Conservation (phyloP, 2,888 invertebrate species). For the Agriopis marginaria region DNA sequence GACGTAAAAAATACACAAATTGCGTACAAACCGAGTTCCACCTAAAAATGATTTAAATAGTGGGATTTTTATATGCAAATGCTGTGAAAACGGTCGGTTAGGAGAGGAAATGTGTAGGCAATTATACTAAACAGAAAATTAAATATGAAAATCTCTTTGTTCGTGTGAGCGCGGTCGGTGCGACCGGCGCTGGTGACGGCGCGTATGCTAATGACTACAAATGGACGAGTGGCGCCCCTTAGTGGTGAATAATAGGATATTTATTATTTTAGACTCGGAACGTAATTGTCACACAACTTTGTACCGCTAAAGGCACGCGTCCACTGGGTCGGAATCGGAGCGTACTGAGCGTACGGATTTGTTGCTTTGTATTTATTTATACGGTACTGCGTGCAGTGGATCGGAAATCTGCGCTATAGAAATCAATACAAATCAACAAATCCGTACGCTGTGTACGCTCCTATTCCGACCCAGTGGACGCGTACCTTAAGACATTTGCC, state of each 20-base stretch:
- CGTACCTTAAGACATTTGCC: too few relatives aligned
- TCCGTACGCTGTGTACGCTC: too few relatives aligned
- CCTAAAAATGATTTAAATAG: slow-evolving; percentile 31
- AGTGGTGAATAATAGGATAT: slow-evolving; percentile 31
- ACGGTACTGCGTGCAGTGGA: too few relatives aligned
- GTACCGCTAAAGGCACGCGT: too few relatives aligned
- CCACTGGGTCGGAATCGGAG: too few relatives aligned
- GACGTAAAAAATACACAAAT: slow-evolving; percentile 20
- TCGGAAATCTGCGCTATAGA: too few relatives aligned
- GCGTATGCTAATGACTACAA: slow-evolving; percentile 75
- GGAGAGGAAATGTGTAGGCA: slow-evolving; percentile 69
- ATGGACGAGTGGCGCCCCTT: slow-evolving; percentile 63
- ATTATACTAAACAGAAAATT: slow-evolving; percentile 79
- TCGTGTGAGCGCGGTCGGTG: slow-evolving; percentile 51
- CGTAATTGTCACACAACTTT: too few relatives aligned
- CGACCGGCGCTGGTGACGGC: slow-evolving; percentile 46
- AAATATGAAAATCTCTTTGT: slow-evolving; percentile 80
- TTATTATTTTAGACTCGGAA: neutral
- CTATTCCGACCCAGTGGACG: too few relatives aligned
- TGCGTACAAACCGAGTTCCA: neutral
- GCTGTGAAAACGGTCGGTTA: slow-evolving; percentile 55
- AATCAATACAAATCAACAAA: too few relatives aligned
- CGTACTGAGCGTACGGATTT: too few relatives aligned
- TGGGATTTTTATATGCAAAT: slow-evolving; percentile 63
- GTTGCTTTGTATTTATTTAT: too few relatives aligned